Percentiles rank a stretch among this genome's conserved stretches.
These are phyloP conservation scores for Ptilorrhoa leucosticta DNA, from an alignment of 2,113 vertebrate genomes.

Conservation along the genomic window DNA sequence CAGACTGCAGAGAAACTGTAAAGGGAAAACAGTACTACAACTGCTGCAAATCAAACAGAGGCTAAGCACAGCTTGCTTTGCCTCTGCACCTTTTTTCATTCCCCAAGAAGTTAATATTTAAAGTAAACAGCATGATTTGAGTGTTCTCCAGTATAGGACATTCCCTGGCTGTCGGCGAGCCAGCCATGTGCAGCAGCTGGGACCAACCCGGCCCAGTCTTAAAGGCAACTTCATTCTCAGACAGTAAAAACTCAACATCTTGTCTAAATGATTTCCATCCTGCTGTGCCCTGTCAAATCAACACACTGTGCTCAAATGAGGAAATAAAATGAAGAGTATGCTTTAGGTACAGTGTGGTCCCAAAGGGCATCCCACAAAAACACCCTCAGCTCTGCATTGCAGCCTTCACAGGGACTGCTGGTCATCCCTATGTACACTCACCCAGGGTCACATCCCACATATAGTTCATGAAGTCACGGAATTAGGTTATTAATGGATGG, in stretches of 20 bases:
- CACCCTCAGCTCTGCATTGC: neutral
- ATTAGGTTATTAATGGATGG: neutral
- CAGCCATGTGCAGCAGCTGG: neutral
- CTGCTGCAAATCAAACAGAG: neutral
- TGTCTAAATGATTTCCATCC: neutral
- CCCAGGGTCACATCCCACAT: neutral
- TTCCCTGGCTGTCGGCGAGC: neutral
- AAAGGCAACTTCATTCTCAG: neutral
- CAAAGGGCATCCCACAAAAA: neutral
- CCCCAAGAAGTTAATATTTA: neutral
- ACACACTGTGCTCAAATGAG: neutral
- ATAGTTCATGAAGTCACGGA: neutral
- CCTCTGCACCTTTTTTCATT: neutral
- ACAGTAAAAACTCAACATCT: neutral
- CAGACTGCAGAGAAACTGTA: neutral
- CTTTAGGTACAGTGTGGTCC: neutral
- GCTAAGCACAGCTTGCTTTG: neutral
- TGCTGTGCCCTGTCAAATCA: neutral
- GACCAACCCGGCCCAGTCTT: neutral
- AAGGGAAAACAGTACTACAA: neutral
- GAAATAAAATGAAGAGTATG: neutral
- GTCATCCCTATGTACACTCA: neutral
- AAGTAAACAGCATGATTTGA: neutral
- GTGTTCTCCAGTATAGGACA: neutral
- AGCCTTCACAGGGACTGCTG: neutral